These are phyloP conservation scores for Hofmannophila pseudospretella DNA, from an alignment of 2,888 invertebrate species.

Conservation along the genomic window DNA sequence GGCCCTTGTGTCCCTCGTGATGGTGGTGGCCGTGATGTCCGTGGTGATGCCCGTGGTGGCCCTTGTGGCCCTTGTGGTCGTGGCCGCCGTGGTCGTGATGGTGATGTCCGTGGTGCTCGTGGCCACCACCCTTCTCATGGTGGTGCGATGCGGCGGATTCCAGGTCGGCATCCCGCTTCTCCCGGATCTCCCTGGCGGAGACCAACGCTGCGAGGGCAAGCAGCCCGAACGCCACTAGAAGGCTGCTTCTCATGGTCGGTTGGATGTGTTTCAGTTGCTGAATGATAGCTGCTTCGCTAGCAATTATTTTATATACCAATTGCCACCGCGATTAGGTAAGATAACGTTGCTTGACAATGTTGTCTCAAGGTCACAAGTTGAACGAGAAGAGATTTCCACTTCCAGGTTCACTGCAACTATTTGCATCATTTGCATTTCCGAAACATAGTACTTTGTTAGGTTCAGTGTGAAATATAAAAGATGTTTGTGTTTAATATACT, in stretches of 20 bases:
- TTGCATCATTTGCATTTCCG: constrained; percentile 8
- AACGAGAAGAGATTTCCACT: constrained; percentile 43
- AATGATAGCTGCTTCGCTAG: constrained; percentile 51
- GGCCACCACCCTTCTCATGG: constrained; percentile 52
- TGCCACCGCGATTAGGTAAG: constrained; percentile 49
- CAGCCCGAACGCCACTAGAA: constrained; percentile 57
- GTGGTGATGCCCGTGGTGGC: constrained; percentile 81
- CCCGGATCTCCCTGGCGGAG: constrained; percentile 68
- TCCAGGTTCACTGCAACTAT: constrained; percentile 26
- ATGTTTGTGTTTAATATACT: neutral
- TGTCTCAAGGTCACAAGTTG: constrained; percentile 35
- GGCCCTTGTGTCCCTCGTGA: constrained; percentile 79
- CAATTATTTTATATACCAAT: constrained; percentile 64
- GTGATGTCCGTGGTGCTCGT: constrained; percentile 80
- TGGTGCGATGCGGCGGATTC: constrained; percentile 69
- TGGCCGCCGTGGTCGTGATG: constrained; percentile 81
- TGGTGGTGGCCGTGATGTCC: constrained; percentile 84
- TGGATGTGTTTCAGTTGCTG: constrained; percentile 38
- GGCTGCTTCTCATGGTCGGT: constrained; percentile 54
- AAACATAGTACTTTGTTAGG: neutral
- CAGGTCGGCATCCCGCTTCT: constrained; percentile 68
- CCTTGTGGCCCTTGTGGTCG: constrained; percentile 83
- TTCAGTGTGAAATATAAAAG: no score
- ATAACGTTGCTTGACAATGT: constrained; percentile 38
- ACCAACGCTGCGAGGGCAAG: constrained; percentile 68